Percentiles rank a stretch among this genome's conserved stretches.
Evolutionary conservation across 1,140 invertebrate genomes (phyloP).

Genomic region (Sarcophaga bullata): DNA sequence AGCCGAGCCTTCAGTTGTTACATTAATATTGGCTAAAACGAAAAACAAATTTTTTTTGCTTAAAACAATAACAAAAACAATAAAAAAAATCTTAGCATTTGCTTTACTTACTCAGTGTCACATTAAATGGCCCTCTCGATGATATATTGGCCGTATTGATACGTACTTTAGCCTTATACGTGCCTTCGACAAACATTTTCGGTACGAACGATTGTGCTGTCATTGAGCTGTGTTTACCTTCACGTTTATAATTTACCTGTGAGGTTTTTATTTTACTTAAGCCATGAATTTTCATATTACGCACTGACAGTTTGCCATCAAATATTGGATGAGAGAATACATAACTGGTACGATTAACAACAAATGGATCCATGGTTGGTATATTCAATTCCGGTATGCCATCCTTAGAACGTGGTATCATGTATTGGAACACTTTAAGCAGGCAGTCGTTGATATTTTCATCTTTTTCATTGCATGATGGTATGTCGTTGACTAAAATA

Average conservation of each 20-base stretch:
- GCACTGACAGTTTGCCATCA: slow-evolving; percentile 55
- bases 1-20: slow-evolving; percentile 55
- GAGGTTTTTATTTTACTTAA: slow-evolving; percentile 53
- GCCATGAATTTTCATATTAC: slow-evolving; percentile 55
- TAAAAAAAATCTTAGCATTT: no score
- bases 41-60: background rate
- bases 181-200: slow-evolving; percentile 55
- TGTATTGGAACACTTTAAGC: slow-evolving; percentile 54
- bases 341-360: slow-evolving; percentile 52
- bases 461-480: slow-evolving; percentile 56
- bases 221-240: slow-evolving; percentile 52
- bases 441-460: slow-evolving; percentile 61
- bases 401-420: slow-evolving; percentile 56
- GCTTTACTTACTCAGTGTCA: slow-evolving; percentile 56
- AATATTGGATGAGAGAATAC: slow-evolving; percentile 54
- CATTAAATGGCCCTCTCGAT: slow-evolving; percentile 63
- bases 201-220: slow-evolving; percentile 52
- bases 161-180: slow-evolving; percentile 61
- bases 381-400: slow-evolving; percentile 60
- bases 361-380: slow-evolving; percentile 61
- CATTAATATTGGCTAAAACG: slow-evolving; percentile 34
- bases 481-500: slow-evolving; percentile 53
- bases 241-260: slow-evolving; percentile 55
- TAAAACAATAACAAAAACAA: no score
- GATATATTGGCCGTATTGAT: slow-evolving; percentile 62